phyloP scores from a whole-genome alignment of 92 coral and sea anemone species.

The Parazoanthus darwini region DNA sequence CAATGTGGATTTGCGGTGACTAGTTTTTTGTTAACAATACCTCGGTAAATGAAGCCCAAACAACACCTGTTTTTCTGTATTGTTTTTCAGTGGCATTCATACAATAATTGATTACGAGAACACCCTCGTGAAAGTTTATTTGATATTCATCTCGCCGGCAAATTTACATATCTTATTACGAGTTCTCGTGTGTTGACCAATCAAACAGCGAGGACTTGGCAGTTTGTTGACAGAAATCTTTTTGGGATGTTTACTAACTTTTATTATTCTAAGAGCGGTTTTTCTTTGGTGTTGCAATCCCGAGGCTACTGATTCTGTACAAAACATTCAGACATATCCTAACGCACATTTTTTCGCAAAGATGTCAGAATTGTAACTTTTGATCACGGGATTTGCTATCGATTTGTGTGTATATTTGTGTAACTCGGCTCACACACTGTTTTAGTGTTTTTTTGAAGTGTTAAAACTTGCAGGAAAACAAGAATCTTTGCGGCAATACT shows the following conservation, averaged over 20 bases:
- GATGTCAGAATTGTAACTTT: neutral
- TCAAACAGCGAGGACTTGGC: neutral
- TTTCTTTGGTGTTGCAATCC: neutral
- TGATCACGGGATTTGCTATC: neutral
- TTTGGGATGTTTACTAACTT: neutral
- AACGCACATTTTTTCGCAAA: neutral
- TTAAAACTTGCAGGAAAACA: conserved; percentile 4
- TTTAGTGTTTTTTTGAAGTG: neutral
- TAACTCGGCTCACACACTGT: too few relatives aligned
- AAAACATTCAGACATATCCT: neutral
- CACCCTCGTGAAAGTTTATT: conserved; percentile 17
- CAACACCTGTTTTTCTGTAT: conserved; percentile 40
- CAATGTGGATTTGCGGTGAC: neutral
- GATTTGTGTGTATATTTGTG: neutral
- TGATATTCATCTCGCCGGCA: conserved; percentile 11
- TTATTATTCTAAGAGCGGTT: neutral
- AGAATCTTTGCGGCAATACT: neutral
- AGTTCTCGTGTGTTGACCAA: neutral
- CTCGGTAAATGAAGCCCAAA: conserved; percentile 6
- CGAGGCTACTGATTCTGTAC: neutral
- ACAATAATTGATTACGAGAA: conserved; percentile 27
- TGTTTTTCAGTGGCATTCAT: conserved; percentile 17
- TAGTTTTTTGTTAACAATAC: conserved; percentile 11
- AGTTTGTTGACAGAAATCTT: conserved; percentile 23
- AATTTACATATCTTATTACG: conserved; percentile 24